Evolutionary conservation across 2,888 invertebrate genomes (phyloP).

Genomic region (Cryptocheilus praepositus): DNA sequence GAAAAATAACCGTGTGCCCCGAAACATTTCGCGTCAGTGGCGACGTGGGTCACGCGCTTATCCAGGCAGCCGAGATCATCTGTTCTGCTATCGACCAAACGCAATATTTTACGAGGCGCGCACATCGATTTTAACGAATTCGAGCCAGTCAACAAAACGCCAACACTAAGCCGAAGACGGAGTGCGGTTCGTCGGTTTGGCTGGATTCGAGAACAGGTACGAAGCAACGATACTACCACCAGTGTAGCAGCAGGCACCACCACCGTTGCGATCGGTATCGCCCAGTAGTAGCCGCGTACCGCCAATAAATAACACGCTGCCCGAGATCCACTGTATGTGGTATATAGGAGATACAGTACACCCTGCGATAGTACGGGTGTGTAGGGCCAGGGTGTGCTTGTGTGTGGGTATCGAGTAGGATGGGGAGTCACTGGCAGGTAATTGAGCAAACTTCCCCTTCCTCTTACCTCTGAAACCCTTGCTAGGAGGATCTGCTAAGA

Average conservation of each 20-base stretch:
- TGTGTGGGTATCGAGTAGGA: too few species aligned
- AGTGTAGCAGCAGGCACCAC: background rate
- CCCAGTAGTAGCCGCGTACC: constrained; percentile 48
- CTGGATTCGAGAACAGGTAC: constrained; percentile 37
- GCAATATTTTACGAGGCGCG: too few species aligned
- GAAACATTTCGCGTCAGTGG: too few species aligned
- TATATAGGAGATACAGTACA: constrained; percentile 44
- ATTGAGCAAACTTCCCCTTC: background rate
- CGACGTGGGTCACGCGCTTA: too few species aligned
- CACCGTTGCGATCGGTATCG: constrained; percentile 8
- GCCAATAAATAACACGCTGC: constrained; percentile 65
- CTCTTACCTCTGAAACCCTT: background rate
- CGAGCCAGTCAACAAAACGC: too few species aligned
- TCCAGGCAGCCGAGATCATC: too few species aligned
- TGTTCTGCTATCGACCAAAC: too few species aligned
- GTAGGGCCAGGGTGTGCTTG: background rate
- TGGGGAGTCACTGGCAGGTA: background rate
- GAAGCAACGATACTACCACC: background rate
- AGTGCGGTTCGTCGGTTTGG: constrained; percentile 46
- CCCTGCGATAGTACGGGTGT: constrained; percentile 36
- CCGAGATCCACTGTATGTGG: constrained; percentile 64
- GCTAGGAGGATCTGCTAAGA: too few species aligned
- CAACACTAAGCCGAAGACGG: constrained; percentile 44
- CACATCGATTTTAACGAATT: too few species aligned
- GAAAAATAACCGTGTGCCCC: too few species aligned